A percentile compares a stretch with the other conserved stretches of the same genome.
Conservation (phyloP, 2,113 vertebrate genomes). For the Rallus limicola region DNA sequence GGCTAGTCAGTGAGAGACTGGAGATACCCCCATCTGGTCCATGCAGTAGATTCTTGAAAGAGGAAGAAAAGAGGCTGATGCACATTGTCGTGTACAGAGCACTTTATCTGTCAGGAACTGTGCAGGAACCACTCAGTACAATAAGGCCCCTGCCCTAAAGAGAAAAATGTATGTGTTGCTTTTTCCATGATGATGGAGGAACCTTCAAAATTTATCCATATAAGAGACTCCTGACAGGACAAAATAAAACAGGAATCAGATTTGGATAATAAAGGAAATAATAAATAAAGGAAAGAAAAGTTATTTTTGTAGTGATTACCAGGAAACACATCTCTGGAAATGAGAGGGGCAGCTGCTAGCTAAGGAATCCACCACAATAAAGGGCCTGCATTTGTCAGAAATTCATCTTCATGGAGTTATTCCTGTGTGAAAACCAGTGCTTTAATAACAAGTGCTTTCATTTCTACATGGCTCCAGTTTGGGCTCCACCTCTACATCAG, state of each 20-base stretch:
- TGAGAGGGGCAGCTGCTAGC: neutral
- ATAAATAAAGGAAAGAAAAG: neutral
- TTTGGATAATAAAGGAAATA: neutral
- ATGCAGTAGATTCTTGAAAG: neutral
- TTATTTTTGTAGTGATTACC: neutral
- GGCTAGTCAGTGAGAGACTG: neutral
- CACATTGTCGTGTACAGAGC: neutral
- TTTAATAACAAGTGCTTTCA: neutral
- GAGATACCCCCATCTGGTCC: neutral
- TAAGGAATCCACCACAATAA: neutral
- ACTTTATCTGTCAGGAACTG: neutral
- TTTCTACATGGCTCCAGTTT: neutral
- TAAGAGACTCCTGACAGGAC: neutral
- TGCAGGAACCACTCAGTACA: neutral
- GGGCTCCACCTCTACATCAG: neutral
- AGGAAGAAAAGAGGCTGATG: neutral
- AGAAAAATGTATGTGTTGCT: neutral
- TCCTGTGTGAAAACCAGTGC: neutral
- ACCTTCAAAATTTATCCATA: neutral
- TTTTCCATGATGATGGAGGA: neutral
- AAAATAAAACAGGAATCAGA: neutral
- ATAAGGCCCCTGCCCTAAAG: neutral
- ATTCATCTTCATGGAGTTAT: neutral
- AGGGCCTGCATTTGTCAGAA: neutral
- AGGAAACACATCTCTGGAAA: neutral